Percentiles rank a stretch among this genome's conserved stretches.
These are phyloP conservation scores for Sebastes schlegelii DNA, from an alignment of 2,113 vertebrate genomes.

Conservation along the genomic window DNA sequence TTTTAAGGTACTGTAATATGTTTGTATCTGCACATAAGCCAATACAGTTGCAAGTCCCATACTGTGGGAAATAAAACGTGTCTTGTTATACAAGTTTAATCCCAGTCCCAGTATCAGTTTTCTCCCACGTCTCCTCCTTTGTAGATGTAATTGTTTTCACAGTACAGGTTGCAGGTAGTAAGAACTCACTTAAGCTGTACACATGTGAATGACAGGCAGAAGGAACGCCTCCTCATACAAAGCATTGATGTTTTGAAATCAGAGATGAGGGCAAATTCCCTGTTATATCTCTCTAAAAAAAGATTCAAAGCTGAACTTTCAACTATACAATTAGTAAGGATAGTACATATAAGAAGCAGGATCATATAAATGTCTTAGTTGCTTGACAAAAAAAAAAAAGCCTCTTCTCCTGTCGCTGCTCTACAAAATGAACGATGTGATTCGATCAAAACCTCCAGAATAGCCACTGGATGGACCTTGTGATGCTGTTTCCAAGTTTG, in stretches of 20 bases:
- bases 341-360: not conserved
- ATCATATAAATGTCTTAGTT: not conserved
- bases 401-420: too few relatives aligned
- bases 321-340: not conserved
- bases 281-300: not conserved
- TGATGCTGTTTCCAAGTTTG: not conserved
- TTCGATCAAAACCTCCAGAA: not conserved
- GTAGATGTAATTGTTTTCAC: slow-evolving; percentile 43
- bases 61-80: slow-evolving; percentile 37
- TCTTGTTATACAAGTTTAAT: slow-evolving; percentile 42
- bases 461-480: not conserved
- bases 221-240: slow-evolving; percentile 26
- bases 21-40: not conserved
- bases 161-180: slow-evolving; percentile 14
- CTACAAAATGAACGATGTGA: not conserved
- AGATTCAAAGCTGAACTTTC: not conserved
- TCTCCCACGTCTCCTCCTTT: slow-evolving; percentile 24
- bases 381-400: not conserved
- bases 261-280: slow-evolving; percentile 41
- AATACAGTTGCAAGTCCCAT: slow-evolving; percentile 13
- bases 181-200: slow-evolving; percentile 13
- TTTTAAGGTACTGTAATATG: not conserved
- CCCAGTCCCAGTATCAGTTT: slow-evolving; percentile 42
- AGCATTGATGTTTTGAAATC: slow-evolving; percentile 51
- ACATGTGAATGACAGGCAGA: slow-evolving; percentile 26